Evolutionary conservation across 2,888 invertebrate species (phyloP).

Genomic region (Hypsopygia costalis): DNA sequence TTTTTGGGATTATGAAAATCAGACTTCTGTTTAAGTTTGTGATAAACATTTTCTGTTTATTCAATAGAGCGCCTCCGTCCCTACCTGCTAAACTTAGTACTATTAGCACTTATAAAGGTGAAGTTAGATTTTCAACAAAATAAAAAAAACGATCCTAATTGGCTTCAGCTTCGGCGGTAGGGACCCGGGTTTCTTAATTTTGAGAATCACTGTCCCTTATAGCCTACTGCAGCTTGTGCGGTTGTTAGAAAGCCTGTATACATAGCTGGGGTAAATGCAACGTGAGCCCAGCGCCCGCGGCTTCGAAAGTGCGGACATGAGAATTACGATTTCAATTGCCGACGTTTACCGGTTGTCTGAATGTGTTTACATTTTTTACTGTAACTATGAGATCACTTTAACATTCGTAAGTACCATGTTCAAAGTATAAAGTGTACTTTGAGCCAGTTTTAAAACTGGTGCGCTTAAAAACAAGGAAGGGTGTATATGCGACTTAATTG

Average conservation of each 20-base stretch:
- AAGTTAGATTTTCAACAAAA: no score
- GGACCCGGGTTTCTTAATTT: neutral
- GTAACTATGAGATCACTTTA: constrained; percentile 3
- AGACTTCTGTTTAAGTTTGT: no score
- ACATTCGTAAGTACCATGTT: neutral
- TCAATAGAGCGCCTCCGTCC: no score
- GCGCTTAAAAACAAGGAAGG: no score
- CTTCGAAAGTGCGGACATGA: constrained; percentile 46
- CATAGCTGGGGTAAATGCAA: constrained; percentile 11
- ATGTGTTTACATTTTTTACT: constrained; percentile 12
- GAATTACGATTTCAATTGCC: constrained; percentile 47
- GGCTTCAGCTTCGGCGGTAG: no score
- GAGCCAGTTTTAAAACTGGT: neutral
- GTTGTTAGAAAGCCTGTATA: constrained; percentile 19
- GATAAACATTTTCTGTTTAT: no score
- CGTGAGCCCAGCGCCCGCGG: constrained; percentile 29
- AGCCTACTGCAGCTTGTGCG: constrained; percentile 3
- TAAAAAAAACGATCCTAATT: no score
- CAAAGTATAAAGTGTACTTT: neutral
- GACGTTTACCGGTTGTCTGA: constrained; percentile 22
- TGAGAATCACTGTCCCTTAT: neutral
- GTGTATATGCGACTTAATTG: no score
- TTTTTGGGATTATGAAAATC: no score
- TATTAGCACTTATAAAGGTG: no score
- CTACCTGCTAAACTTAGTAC: no score